Conservation (phyloP, 1,140 invertebrate species). For the Zaprionus inermis region DNA sequence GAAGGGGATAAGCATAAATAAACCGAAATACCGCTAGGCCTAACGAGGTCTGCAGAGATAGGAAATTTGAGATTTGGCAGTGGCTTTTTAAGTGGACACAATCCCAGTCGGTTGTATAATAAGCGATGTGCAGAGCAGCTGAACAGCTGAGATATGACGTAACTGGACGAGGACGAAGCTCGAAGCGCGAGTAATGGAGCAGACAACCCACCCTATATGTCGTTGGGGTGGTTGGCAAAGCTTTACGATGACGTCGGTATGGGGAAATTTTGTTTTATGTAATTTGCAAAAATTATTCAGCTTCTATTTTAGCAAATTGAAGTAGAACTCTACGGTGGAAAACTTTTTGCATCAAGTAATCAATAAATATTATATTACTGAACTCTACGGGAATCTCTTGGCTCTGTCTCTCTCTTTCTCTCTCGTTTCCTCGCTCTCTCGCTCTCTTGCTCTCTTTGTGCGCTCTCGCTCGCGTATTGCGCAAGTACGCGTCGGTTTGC, state of each 20-base stretch:
- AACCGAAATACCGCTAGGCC: slow-evolving; percentile 16
- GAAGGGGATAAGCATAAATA: slow-evolving; percentile 28
- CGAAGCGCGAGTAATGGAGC: slow-evolving; percentile 17
- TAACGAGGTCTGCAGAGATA: not conserved
- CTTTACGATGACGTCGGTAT: slow-evolving; percentile 7
- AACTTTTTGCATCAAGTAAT: slow-evolving; percentile 57
- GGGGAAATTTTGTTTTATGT: slow-evolving; percentile 39
- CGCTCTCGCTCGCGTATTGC: slow-evolving; percentile 15
- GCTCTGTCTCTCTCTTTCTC: too few species aligned
- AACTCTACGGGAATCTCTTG: slow-evolving; percentile 30
- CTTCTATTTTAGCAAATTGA: slow-evolving; percentile 31
- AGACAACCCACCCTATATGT: not conserved
- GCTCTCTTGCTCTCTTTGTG: not conserved
- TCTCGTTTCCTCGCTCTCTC: not conserved
- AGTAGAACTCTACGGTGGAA: slow-evolving; percentile 46
- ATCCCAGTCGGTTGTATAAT: slow-evolving; percentile 53
- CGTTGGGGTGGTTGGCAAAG: not conserved
- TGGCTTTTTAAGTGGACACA: not conserved
- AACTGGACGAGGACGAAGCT: slow-evolving; percentile 54
- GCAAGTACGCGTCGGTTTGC: slow-evolving; percentile 33
- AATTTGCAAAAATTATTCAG: slow-evolving; percentile 44
- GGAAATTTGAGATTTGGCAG: slow-evolving; percentile 1
- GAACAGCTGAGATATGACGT: slow-evolving; percentile 82
- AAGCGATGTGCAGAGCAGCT: slow-evolving; percentile 20
- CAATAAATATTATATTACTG: slow-evolving; percentile 72